A percentile compares a stretch with the other conserved stretches of the same genome.
Evolutionary conservation across 2,113 vertebrate genomes (phyloP).

Genomic region (Arenaria interpres): DNA sequence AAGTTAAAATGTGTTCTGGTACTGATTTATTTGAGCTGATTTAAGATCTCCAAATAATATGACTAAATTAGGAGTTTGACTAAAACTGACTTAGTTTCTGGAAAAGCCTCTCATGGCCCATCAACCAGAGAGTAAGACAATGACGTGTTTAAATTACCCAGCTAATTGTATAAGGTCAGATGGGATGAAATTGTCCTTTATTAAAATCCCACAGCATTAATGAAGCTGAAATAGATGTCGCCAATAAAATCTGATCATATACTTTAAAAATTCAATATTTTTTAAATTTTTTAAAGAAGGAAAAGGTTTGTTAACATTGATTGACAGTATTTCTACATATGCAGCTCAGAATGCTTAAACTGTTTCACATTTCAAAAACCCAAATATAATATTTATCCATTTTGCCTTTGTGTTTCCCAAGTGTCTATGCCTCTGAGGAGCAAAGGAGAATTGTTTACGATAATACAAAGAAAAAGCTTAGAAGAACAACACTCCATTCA

Average conservation of each 20-base stretch:
- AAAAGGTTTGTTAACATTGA: fast-evolving
- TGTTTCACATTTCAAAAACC: not conserved
- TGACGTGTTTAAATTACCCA: not conserved
- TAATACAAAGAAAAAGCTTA: not conserved
- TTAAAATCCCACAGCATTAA: not conserved
- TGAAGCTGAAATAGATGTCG: not conserved
- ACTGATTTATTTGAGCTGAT: not conserved
- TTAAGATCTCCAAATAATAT: not conserved
- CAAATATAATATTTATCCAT: not conserved
- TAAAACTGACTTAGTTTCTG: not conserved
- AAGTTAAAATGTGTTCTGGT: not conserved
- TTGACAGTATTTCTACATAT: not conserved
- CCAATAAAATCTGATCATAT: not conserved
- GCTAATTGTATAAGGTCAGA: not conserved
- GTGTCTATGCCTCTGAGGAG: not conserved
- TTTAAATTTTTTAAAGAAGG: not conserved
- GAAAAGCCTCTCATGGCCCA: not conserved
- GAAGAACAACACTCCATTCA: not conserved
- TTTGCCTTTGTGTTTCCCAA: not conserved
- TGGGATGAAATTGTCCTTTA: not conserved
- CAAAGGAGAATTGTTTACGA: not conserved
- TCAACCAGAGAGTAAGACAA: not conserved
- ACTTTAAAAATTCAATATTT: not conserved
- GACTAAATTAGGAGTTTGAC: not conserved
- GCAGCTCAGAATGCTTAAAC: not conserved